Evolutionary conservation across 1,140 invertebrate species (phyloP).

Genomic region (Eumaeus atala): DNA sequence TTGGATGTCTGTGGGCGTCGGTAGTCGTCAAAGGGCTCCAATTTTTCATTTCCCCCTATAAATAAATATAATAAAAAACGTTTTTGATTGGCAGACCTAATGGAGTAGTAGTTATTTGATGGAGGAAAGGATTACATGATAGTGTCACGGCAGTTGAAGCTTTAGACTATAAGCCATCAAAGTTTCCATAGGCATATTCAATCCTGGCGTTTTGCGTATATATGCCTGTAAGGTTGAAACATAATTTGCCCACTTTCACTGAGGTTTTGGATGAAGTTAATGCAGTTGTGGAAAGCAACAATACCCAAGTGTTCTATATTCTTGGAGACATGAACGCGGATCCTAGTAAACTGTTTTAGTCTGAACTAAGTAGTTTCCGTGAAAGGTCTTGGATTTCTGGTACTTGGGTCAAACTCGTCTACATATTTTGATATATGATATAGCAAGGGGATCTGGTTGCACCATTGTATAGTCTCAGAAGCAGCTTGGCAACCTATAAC

Average conservation of each 20-base stretch:
- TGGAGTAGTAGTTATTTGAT: background rate
- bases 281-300: background rate
- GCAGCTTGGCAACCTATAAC: background rate
- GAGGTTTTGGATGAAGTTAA: background rate
- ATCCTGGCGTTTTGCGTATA: background rate
- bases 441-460: background rate
- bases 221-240: background rate
- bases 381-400: background rate
- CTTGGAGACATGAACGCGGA: background rate
- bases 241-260: background rate
- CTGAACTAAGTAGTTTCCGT: background rate
- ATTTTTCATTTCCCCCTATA: too few species aligned
- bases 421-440: background rate
- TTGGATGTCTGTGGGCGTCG: too few species aligned
- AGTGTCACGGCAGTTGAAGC: background rate
- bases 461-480: slow-evolving; percentile 10
- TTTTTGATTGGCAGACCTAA: too few species aligned
- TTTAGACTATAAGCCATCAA: background rate
- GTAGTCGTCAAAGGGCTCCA: too few species aligned
- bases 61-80: too few species aligned
- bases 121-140: background rate
- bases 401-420: background rate
- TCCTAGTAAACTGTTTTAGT: background rate
- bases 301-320: background rate
- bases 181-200: background rate